A percentile compares a stretch with the other conserved stretches of the same genome.
Conservation (phyloP, 2,113 vertebrate species). For the Fulica atra region DNA sequence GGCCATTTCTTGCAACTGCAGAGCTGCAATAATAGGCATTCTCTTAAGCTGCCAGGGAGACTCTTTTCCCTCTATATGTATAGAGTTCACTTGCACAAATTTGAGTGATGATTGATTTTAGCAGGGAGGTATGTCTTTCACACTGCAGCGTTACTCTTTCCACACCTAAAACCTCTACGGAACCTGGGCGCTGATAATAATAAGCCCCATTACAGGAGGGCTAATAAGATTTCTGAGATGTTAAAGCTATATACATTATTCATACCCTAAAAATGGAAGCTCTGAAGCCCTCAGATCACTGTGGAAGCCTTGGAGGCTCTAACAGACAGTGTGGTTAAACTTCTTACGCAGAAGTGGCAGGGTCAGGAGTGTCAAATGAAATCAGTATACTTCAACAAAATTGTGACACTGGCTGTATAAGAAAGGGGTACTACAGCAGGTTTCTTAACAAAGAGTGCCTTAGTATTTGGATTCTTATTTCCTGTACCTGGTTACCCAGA, state of each 20-base stretch:
- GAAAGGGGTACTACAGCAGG: not conserved
- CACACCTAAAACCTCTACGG: not conserved
- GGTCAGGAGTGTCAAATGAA: not conserved
- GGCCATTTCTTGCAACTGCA: not conserved
- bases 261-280: not conserved
- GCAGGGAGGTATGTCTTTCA: not conserved
- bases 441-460: not conserved
- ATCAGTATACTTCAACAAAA: not conserved
- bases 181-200: not conserved
- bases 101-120: not conserved
- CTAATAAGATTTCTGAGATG: not conserved
- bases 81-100: not conserved
- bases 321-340: not conserved
- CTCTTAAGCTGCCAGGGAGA: not conserved
- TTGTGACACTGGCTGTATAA: not conserved
- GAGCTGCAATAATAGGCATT: not conserved
- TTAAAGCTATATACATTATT: constrained; percentile 3
- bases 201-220: not conserved
- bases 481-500: not conserved
- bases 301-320: not conserved
- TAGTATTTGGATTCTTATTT: not conserved
- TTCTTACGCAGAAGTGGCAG: not conserved
- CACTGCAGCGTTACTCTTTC: not conserved
- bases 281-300: not conserved
- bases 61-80: not conserved